Percentiles rank a stretch among this genome's conserved stretches.
These are phyloP conservation scores for Anomalospiza imberbis DNA, from an alignment of 2,797 vertebrate species.

Conservation along the genomic window DNA sequence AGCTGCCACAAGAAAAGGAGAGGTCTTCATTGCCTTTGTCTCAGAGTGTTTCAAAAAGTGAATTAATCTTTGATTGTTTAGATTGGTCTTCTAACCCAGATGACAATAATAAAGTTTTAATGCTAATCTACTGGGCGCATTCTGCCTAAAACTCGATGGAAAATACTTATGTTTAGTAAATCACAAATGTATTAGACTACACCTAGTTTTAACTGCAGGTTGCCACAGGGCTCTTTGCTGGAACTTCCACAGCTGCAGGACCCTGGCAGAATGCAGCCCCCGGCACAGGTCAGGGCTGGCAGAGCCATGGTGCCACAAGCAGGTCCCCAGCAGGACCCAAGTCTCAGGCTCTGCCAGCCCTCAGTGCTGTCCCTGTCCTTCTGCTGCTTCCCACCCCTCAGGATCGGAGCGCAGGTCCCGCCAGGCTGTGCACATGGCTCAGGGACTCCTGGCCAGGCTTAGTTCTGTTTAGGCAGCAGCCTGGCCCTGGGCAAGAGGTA, in stretches of 20 bases:
- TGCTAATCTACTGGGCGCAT: background rate
- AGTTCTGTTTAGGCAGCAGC: background rate
- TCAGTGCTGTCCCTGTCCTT: accelerated
- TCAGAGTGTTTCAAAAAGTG: conserved; percentile 32
- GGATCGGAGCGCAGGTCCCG: background rate
- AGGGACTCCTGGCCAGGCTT: background rate
- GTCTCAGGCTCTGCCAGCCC: background rate
- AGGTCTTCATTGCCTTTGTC: background rate
- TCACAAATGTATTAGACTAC: background rate
- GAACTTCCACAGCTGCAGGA: background rate
- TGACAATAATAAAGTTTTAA: background rate
- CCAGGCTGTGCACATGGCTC: background rate
- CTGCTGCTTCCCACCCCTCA: background rate
- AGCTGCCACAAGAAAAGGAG: background rate
- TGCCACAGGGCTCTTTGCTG: background rate
- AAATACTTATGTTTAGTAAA: background rate
- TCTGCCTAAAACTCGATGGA: background rate
- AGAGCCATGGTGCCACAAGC: accelerated
- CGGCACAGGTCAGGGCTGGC: background rate
- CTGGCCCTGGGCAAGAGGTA: background rate
- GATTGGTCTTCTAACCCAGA: background rate
- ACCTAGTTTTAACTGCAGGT: background rate
- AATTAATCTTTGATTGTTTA: background rate
- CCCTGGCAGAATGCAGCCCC: background rate
- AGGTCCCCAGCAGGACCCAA: background rate